Base-by-base conservation (phyloP, 2,888 invertebrate genomes). In the Ochropleura leucogaster region DNA sequence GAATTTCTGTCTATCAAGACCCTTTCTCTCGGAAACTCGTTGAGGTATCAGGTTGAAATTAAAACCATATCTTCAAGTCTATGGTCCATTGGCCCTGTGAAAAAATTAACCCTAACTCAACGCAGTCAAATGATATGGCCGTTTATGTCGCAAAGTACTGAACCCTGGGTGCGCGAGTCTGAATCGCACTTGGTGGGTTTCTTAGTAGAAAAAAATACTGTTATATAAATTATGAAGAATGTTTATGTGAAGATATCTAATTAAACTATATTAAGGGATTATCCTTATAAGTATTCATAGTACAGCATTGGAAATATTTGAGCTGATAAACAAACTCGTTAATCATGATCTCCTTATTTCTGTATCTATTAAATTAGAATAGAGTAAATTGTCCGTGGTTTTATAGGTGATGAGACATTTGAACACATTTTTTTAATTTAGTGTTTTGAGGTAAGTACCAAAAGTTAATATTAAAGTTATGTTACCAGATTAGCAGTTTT, bases 241-340 rank as follows among this genome's bases (percentile, higher is more conserved):
- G 10, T 30, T 30, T 47, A 16, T 16, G 6, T 42, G 5, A 59
- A 64, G 2, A 47, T 51, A 59, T 80, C 42, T 55, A 49, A 66
- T 62, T 51, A 47, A 51, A 77, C 42, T 66, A 63, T 40, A 49
- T 20, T 47, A 42, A 30, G 62, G 49, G 68, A 77, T 62, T 46
- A 79, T 82, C 65, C 66, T 66, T 47, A 51, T 51, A 65, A 40
- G 49, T 57, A 79, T 81, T 55, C 49, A 51, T 66, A 57, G 59
- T 8, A 9, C 18, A 40, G 44, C 16, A 66, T 51, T 76, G 7
- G 53, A 55, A 51, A 62, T 68, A 60, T 42, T 42, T 62, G 44
- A 5, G 42, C 9, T 51, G 40, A 53, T 55, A 79, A 82, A 77
- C 46, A 66, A 66, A 69, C 62, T 66, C 62, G 47, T 69, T 42